Percentiles rank a stretch among this genome's conserved stretches.
Evolutionary conservation across 2,888 invertebrate genomes (phyloP).

Genomic region (Glaucopsyche alexis): DNA sequence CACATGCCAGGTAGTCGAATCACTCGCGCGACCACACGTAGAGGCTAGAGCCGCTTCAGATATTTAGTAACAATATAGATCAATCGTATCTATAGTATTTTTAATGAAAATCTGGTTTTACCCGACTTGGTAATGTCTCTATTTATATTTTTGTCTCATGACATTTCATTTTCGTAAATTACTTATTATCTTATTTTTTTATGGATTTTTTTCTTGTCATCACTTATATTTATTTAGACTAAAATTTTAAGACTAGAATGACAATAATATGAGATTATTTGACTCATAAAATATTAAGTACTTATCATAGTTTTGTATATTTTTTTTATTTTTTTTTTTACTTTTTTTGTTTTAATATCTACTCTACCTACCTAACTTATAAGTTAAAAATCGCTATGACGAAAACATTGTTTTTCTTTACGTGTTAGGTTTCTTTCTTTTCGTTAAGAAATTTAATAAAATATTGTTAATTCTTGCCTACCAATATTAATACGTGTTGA

Average conservation of each 20-base stretch:
- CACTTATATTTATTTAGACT: not conserved
- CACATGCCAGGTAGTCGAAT: not conserved
- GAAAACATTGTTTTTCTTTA: not conserved
- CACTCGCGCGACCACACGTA: not conserved
- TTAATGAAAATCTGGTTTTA: not conserved
- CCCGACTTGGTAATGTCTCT: too few species aligned
- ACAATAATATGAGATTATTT: not conserved
- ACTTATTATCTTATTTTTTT: conserved; percentile 15
- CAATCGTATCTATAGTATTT: not conserved
- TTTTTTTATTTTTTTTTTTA: not conserved
- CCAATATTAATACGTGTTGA: not conserved
- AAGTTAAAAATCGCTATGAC: not conserved
- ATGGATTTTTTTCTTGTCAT: conserved; percentile 17
- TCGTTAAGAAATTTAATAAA: not conserved
- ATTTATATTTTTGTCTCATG: conserved; percentile 29
- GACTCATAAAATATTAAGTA: not conserved
- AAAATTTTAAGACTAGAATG: not conserved
- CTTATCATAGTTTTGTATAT: not conserved
- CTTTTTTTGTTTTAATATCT: not conserved
- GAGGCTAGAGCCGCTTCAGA: not conserved
- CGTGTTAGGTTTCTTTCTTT: not conserved
- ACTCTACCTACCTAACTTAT: not conserved
- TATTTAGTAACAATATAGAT: not conserved
- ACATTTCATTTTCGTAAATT: conserved; percentile 8
- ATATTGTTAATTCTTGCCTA: not conserved